A percentile compares a stretch with the other conserved stretches of the same genome.
phyloP scores from a whole-genome alignment of 1,140 invertebrate genomes.

The Diabrotica undecimpunctata region DNA sequence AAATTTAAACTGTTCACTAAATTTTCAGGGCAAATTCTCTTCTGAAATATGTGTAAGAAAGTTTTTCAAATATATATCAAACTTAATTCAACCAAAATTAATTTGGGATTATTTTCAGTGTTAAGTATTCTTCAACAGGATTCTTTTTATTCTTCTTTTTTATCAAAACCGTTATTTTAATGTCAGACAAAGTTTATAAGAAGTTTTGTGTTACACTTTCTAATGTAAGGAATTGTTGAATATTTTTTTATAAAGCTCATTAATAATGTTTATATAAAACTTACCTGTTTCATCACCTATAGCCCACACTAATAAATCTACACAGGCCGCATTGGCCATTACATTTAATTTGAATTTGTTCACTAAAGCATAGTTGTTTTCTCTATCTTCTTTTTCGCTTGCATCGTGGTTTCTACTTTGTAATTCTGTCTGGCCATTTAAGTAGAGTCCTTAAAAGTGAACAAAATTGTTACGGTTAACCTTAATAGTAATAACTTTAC shows the following conservation, averaged over 20 bases:
- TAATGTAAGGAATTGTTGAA: no score
- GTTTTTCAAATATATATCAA: not conserved
- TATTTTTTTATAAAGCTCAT: no score
- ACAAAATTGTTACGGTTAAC: not conserved
- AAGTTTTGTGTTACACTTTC: no score
- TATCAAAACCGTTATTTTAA: no score
- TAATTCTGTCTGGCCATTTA: slow-evolving; percentile 89
- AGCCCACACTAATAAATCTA: slow-evolving; percentile 96
- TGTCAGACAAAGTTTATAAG: no score
- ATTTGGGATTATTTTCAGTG: not conserved
- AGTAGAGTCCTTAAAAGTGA: slow-evolving; percentile 73
- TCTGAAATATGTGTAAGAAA: not conserved
- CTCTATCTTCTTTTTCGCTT: slow-evolving; percentile 75
- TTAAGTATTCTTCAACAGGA: not conserved
- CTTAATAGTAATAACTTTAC: no score
- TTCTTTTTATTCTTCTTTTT: no score
- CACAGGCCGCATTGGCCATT: slow-evolving; percentile 94
- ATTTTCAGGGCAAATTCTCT: no score
- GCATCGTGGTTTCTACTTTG: slow-evolving; percentile 78
- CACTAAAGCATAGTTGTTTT: slow-evolving; percentile 71
- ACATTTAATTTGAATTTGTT: slow-evolving; percentile 95
- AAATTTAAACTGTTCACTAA: no score
- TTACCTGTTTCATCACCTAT: slow-evolving; percentile 93
- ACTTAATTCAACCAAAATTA: not conserved
- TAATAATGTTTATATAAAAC: not conserved